A percentile compares a stretch with the other conserved stretches of the same genome.
phyloP scores from a whole-genome alignment of 2,797 vertebrate genomes.

The Caiman crocodilus region DNA sequence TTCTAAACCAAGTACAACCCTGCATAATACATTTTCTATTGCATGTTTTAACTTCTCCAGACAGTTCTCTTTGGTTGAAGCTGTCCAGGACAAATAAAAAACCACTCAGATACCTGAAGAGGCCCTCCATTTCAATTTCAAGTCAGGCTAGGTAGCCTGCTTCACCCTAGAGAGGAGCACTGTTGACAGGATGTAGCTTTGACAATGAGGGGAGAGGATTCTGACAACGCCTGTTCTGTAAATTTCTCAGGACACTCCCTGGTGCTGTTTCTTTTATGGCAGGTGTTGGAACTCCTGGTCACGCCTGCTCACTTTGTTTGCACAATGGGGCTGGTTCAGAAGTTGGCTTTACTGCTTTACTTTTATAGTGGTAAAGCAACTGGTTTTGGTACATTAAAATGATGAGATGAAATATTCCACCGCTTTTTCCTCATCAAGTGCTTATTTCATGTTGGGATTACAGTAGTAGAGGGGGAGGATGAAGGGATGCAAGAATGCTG shows the following conservation, averaged over 20 bases:
- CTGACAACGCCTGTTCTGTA: background rate
- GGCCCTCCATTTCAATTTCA: background rate
- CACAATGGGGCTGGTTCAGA: background rate
- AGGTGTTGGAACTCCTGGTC: slow-evolving; percentile 16
- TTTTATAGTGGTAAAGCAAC: background rate
- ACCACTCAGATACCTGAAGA: background rate
- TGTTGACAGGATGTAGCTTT: background rate
- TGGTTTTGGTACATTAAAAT: background rate
- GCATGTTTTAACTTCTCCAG: background rate
- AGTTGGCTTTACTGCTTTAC: background rate
- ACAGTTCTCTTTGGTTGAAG: background rate
- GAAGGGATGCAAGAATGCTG: background rate
- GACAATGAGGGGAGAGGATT: background rate
- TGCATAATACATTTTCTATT: background rate
- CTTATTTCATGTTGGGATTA: background rate
- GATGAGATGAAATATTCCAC: background rate
- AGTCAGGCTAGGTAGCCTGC: rapidly evolving
- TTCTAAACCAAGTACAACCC: background rate
- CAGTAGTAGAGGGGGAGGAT: background rate
- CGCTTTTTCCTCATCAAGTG: background rate
- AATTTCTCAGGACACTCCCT: slow-evolving; percentile 24
- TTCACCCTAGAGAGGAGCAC: background rate
- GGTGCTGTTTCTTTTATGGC: background rate
- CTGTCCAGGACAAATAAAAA: background rate
- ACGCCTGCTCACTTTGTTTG: background rate